Percentiles rank a stretch among this genome's conserved stretches.
These are phyloP conservation scores for Ochropleura plecta DNA, from an alignment of 2,888 invertebrate species.

Conservation along the genomic window DNA sequence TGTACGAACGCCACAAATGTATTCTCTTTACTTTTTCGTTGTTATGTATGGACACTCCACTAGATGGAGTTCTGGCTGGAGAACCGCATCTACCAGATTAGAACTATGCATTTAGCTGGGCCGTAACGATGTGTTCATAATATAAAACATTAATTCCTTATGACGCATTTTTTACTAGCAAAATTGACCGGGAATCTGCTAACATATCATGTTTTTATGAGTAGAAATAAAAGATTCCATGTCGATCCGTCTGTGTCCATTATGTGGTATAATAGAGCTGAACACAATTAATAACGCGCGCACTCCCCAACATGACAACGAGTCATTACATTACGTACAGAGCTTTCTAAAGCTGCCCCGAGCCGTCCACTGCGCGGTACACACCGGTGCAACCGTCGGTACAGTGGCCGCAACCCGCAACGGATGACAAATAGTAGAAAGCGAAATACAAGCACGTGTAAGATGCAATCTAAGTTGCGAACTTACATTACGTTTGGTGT, in stretches of 20 bases:
- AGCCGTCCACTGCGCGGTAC: slow-evolving; percentile 25
- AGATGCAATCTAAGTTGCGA: slow-evolving; percentile 70
- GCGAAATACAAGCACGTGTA: slow-evolving; percentile 71
- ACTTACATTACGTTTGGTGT: slow-evolving; percentile 63
- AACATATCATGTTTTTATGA: neutral
- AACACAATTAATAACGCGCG: slow-evolving; percentile 55
- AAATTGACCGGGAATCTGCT: neutral
- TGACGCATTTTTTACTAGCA: neutral
- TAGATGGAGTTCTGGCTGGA: neutral
- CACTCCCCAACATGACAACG: slow-evolving; percentile 51
- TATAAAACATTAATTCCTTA: no score
- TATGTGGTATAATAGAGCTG: slow-evolving; percentile 36
- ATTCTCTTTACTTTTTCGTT: neutral
- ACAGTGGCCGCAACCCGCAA: slow-evolving; percentile 23
- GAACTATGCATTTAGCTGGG: no score
- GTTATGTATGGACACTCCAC: neutral
- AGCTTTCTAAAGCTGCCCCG: slow-evolving; percentile 65
- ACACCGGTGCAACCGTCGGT: neutral
- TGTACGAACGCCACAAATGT: neutral
- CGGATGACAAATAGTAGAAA: slow-evolving; percentile 70
- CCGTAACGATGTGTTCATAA: no score
- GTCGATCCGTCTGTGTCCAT: slow-evolving; percentile 29
- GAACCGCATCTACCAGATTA: neutral
- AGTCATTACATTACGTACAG: slow-evolving; percentile 42
- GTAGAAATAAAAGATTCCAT: neutral